Evolutionary conservation across 2,113 vertebrate species (phyloP).

Genomic region (Perca schrenkii): DNA sequence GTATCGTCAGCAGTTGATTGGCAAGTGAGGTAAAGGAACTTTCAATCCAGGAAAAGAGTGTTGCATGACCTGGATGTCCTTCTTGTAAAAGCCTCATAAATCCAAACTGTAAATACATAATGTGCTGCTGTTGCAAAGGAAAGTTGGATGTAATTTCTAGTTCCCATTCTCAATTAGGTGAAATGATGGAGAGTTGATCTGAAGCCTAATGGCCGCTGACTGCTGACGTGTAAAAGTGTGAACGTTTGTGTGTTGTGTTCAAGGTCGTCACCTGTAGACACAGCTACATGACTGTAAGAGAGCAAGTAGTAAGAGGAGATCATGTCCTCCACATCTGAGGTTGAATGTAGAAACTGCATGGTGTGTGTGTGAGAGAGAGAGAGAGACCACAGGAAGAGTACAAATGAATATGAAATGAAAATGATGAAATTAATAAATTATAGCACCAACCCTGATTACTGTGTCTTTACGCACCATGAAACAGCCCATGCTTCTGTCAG

Average conservation of each 20-base stretch:
- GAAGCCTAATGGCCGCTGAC: background rate
- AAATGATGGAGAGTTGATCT: background rate
- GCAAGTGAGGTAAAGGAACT: background rate
- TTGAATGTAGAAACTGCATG: conserved; percentile 19
- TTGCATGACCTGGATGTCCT: background rate
- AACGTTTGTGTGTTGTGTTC: background rate
- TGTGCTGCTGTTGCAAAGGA: background rate
- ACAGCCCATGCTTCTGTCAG: conserved; percentile 29
- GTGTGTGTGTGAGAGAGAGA: background rate
- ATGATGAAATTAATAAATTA: background rate
- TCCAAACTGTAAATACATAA: background rate
- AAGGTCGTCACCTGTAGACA: conserved; percentile 26
- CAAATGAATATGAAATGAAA: background rate
- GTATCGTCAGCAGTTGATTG: background rate
- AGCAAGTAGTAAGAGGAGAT: conserved; percentile 19
- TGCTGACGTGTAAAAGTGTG: background rate
- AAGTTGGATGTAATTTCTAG: background rate
- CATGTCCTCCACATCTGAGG: conserved; percentile 36
- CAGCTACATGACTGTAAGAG: conserved; percentile 46
- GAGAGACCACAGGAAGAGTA: background rate
- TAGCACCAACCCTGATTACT: background rate
- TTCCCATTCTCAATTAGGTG: background rate
- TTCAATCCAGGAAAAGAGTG: background rate
- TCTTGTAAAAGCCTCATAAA: background rate
- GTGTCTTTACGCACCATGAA: conserved; percentile 10